Percentiles rank a stretch among this genome's conserved stretches.
Conservation (phyloP, 2,797 vertebrate species). For the Poecilia wingei region DNA sequence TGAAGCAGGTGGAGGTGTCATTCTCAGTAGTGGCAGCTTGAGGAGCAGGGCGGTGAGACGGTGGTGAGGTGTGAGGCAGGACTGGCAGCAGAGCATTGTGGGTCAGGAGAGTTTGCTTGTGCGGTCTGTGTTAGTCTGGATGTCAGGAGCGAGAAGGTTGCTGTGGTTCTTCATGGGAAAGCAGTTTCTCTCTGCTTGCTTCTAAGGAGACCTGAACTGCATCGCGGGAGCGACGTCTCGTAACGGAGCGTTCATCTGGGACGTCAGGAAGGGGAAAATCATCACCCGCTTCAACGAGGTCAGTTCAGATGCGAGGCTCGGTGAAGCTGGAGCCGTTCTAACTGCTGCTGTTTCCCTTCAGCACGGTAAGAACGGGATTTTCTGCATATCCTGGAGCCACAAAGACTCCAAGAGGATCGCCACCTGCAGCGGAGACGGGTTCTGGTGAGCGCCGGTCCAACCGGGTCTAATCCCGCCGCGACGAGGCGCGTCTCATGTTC, state of each 20-base stretch:
- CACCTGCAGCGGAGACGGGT: constrained; percentile 94
- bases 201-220: constrained; percentile 92
- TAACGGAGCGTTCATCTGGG: constrained; percentile 98
- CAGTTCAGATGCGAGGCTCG: not conserved
- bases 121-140: not conserved
- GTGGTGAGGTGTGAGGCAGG: not conserved
- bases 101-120: not conserved
- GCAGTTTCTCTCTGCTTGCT: constrained; percentile 4
- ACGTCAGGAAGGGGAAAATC: constrained; percentile 92
- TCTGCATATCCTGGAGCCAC: constrained; percentile 98
- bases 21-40: not conserved
- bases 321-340: too few species aligned
- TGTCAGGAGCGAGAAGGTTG: not conserved
- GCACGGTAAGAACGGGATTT: constrained; percentile 97
- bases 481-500: not conserved
- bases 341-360: constrained; percentile 48
- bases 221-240: constrained; percentile 94
- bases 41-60: not conserved
- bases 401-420: constrained; percentile 98
- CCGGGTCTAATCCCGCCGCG: not conserved
- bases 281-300: constrained; percentile 95
- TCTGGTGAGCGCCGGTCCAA: constrained; percentile 84
- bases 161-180: not conserved
- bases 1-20: not conserved
- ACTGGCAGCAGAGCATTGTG: not conserved